A percentile compares a stretch with the other conserved stretches of the same genome.
Conservation (phyloP, 2,888 invertebrate species). For the Perithous albicinctus region DNA sequence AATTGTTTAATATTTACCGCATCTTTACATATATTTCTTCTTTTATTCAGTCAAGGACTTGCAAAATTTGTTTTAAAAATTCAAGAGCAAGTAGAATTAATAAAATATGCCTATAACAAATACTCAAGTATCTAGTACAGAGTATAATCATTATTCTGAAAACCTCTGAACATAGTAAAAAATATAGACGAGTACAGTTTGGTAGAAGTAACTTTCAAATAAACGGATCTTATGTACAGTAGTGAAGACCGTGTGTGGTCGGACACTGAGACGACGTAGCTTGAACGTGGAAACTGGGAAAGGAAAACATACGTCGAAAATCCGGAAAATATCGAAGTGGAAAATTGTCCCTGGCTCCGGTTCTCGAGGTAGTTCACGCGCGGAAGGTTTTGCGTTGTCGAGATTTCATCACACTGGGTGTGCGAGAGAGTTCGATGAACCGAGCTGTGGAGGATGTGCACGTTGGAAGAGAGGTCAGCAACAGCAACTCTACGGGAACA, state of each 20-base stretch:
- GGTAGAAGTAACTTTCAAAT: background rate
- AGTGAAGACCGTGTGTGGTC: background rate
- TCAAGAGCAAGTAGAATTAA: too few species aligned
- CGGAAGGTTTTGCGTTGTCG: constrained; percentile 64
- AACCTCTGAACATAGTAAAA: too few species aligned
- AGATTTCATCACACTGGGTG: constrained; percentile 41
- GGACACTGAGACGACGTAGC: background rate
- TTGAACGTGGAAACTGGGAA: background rate
- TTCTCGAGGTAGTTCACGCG: constrained; percentile 49
- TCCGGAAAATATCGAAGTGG: constrained; percentile 70
- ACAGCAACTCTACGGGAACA: background rate
- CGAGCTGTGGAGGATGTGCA: constrained; percentile 17
- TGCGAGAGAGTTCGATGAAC: constrained; percentile 37
- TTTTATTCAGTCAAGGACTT: too few species aligned
- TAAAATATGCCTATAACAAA: too few species aligned
- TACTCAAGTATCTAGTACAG: too few species aligned
- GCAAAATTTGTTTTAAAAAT: too few species aligned
- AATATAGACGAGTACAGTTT: too few species aligned
- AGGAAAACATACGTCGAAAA: constrained; percentile 35
- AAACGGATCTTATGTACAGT: background rate
- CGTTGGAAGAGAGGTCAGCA: constrained; percentile 36
- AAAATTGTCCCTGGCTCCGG: constrained; percentile 69
- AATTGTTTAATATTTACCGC: too few species aligned
- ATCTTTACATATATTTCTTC: too few species aligned
- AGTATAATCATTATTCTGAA: too few species aligned